Conservation (phyloP, 2,113 vertebrate species). For the Myotis yumanensis region DNA sequence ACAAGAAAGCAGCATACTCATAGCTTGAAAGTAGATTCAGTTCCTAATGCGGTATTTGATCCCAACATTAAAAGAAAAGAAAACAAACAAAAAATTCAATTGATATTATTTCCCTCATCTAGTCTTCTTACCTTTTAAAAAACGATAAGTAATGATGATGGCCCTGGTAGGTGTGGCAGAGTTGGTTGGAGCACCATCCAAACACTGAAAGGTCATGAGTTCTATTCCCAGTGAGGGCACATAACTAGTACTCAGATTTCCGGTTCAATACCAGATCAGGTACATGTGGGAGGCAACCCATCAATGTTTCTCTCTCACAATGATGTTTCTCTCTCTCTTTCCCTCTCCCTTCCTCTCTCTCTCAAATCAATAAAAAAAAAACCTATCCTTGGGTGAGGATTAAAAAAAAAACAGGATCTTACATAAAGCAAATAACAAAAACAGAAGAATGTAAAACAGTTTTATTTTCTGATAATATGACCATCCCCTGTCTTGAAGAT, state of each 20-base stretch:
- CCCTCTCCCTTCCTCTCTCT: no score
- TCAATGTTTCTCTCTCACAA: no score
- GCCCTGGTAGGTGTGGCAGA: background rate
- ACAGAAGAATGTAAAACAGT: background rate
- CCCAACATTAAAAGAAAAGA: background rate
- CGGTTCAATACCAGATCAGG: no score
- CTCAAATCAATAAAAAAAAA: no score
- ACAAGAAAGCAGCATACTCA: background rate
- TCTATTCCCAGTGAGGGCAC: no score
- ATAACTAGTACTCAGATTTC: no score
- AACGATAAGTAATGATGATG: background rate
- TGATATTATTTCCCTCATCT: background rate
- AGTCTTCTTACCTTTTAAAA: background rate
- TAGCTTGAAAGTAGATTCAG: background rate
- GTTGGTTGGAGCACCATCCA: background rate
- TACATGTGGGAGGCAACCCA: no score
- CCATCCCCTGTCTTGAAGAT: background rate
- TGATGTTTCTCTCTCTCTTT: no score
- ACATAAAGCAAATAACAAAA: background rate
- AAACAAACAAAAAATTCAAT: background rate
- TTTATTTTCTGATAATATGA: background rate
- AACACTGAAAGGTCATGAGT: no score
- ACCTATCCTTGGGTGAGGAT: no score
- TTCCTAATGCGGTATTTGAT: background rate
- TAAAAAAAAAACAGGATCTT: background rate